phyloP scores from a whole-genome alignment of 2,888 invertebrate genomes.

The Noctua janthe region DNA sequence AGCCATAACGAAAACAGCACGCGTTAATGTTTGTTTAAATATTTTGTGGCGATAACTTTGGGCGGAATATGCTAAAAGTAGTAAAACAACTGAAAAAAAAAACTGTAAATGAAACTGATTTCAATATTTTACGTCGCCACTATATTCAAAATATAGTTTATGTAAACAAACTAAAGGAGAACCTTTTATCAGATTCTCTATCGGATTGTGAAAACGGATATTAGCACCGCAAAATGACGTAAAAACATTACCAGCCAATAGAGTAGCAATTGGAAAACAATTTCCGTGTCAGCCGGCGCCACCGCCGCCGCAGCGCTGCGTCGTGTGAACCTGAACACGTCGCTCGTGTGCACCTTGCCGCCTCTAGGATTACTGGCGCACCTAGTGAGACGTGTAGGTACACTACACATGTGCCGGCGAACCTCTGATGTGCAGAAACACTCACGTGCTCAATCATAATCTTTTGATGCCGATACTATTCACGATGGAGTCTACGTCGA shows the following conservation, averaged over 20 bases:
- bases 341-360: constrained; percentile 13
- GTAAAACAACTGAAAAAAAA: too few relatives aligned
- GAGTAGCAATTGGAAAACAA: constrained; percentile 59
- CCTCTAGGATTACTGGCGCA: constrained; percentile 18
- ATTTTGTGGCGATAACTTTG: constrained; percentile 45
- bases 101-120: neutral
- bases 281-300: constrained; percentile 46
- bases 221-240: constrained; percentile 47
- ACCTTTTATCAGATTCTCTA: neutral
- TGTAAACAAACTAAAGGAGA: neutral
- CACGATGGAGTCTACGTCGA: constrained; percentile 68
- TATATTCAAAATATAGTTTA: neutral
- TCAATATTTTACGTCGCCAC: neutral
- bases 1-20: constrained; percentile 53
- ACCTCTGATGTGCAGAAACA: constrained; percentile 17
- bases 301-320: neutral
- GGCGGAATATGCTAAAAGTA: constrained; percentile 29
- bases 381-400: neutral
- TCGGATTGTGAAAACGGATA: constrained; percentile 36
- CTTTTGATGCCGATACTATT: constrained; percentile 48
- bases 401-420: neutral
- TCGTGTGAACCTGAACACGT: constrained; percentile 14
- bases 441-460: constrained; percentile 49
- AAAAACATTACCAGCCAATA: constrained; percentile 57
- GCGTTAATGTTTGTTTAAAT: constrained; percentile 62